These are phyloP conservation scores for Coracopsis vasa DNA, from an alignment of 2,113 vertebrate species.

Conservation along the genomic window DNA sequence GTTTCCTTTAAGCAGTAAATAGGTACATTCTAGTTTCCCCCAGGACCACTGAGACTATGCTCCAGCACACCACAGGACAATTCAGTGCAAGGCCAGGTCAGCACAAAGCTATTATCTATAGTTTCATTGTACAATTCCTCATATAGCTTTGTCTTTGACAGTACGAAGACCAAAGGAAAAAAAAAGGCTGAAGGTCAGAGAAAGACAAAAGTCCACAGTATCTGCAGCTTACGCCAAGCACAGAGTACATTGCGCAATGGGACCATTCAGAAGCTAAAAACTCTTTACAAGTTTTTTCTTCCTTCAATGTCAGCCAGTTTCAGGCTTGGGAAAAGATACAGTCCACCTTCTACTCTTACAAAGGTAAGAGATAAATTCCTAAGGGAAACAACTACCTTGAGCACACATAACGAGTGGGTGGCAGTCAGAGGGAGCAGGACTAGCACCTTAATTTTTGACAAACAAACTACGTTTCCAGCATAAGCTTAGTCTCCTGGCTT, in stretches of 20 bases:
- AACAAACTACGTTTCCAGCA: not conserved
- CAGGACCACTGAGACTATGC: not conserved
- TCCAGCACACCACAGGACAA: not conserved
- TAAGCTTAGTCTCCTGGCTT: not conserved
- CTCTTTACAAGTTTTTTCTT: not conserved
- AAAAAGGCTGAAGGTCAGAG: not conserved
- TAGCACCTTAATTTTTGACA: not conserved
- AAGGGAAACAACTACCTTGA: rapidly evolving
- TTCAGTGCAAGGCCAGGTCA: not conserved
- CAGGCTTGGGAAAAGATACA: not conserved
- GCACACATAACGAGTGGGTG: not conserved
- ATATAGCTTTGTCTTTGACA: not conserved
- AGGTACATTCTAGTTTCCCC: not conserved
- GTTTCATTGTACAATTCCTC: not conserved
- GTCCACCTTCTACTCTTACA: not conserved
- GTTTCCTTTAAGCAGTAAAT: not conserved
- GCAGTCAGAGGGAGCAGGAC: not conserved
- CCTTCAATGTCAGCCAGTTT: not conserved
- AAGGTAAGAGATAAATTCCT: not conserved
- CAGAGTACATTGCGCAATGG: not conserved
- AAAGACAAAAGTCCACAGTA: not conserved
- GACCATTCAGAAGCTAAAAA: not conserved
- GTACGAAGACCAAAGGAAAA: not conserved
- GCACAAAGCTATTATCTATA: not conserved
- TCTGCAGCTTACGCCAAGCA: not conserved